Percentiles rank a stretch among this genome's conserved stretches.
phyloP scores from a whole-genome alignment of 2,797 vertebrate genomes.

The Momotus momota region DNA sequence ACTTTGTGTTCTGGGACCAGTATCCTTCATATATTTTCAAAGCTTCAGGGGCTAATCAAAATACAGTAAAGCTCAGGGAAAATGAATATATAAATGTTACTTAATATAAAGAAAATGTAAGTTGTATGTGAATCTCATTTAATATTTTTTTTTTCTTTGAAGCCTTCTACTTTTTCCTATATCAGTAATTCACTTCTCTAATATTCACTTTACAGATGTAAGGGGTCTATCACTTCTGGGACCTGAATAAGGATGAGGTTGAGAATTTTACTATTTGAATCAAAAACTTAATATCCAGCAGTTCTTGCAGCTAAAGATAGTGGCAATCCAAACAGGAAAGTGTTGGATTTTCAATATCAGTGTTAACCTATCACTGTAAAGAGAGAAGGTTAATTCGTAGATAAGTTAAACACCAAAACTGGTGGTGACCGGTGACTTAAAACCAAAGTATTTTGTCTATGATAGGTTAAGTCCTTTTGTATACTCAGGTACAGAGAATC shows the following conservation, averaged over 20 bases:
- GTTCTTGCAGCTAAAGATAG: neutral
- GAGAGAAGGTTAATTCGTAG: neutral
- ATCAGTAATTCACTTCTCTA: neutral
- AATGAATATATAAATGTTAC: neutral
- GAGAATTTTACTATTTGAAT: neutral
- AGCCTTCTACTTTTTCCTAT: neutral
- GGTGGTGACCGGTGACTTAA: neutral
- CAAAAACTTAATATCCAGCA: neutral
- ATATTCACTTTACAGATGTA: constrained; percentile 1
- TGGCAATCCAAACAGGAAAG: neutral
- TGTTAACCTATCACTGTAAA: neutral
- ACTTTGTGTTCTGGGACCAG: neutral
- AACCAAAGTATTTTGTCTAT: neutral
- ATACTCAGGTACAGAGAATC: neutral
- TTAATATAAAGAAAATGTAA: constrained; percentile 33
- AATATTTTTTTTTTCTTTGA: neutral
- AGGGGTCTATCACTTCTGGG: neutral
- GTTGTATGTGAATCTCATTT: neutral
- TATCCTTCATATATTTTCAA: neutral
- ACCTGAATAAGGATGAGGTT: neutral
- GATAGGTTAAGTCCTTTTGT: neutral
- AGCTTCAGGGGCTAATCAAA: constrained; percentile 24
- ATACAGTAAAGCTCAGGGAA: neutral
- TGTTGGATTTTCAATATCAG: neutral
- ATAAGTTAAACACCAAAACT: neutral